Evolutionary conservation across 1,140 invertebrate genomes (phyloP).

Genomic region (Neodiprion virginianus): DNA sequence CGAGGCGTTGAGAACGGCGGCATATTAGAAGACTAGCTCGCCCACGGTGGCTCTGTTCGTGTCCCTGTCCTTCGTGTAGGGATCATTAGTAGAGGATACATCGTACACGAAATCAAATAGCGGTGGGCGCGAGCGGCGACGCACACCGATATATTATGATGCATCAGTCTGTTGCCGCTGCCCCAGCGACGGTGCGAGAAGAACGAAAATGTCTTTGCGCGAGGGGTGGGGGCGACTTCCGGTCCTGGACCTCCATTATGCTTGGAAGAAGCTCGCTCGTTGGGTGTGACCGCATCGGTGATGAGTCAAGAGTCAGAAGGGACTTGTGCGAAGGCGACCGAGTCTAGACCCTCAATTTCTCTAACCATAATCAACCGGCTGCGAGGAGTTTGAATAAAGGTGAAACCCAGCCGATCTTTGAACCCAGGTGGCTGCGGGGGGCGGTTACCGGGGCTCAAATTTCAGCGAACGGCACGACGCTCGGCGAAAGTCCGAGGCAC

Average conservation of each 20-base stretch:
- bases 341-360: background rate
- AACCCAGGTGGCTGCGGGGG: no score
- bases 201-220: constrained; percentile 44
- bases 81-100: constrained; percentile 52
- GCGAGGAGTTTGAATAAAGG: background rate
- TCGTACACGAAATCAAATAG: constrained; percentile 34
- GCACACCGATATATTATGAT: constrained; percentile 14
- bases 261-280: constrained; percentile 32
- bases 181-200: constrained; percentile 10
- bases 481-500: no score
- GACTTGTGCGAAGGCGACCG: background rate
- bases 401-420: no score
- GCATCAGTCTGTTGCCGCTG: constrained; percentile 7
- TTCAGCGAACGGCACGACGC: no score
- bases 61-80: constrained; percentile 43
- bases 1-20: constrained; percentile 10
- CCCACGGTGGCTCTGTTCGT: constrained; percentile 48
- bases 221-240: constrained; percentile 46
- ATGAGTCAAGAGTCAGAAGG: constrained; percentile 15
- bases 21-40: constrained; percentile 52
- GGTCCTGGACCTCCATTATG: constrained; percentile 48
- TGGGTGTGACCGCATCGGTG: constrained; percentile 47
- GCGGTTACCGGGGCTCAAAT: no score
- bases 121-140: constrained; percentile 6
- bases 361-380: background rate